phyloP scores from a whole-genome alignment of 2,113 vertebrate species.

The Pyxicephalus adspersus region DNA sequence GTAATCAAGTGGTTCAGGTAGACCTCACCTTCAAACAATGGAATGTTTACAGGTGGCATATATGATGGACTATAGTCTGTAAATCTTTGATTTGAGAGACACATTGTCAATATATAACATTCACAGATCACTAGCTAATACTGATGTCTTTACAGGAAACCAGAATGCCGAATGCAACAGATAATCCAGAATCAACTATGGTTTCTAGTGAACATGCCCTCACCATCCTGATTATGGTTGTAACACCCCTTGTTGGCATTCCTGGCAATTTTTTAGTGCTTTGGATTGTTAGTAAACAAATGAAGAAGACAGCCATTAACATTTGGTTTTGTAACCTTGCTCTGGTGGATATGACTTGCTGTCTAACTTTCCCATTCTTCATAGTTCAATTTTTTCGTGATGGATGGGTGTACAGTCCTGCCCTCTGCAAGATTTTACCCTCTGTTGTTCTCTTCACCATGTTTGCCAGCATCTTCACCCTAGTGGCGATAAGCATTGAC shows the following conservation, averaged over 20 bases:
- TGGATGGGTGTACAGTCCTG: constrained; percentile 74
- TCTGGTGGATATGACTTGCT: constrained; percentile 77
- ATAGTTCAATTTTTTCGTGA: constrained; percentile 64
- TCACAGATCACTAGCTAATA: too few species aligned
- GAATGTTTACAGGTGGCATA: too few species aligned
- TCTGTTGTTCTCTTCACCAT: constrained; percentile 76
- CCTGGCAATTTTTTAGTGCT: constrained; percentile 79
- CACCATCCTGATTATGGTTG: constrained; percentile 63
- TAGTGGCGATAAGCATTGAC: constrained; percentile 76
- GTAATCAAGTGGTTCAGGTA: too few species aligned
- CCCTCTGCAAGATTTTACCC: constrained; percentile 78
- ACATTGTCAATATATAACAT: too few species aligned
- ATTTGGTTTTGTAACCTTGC: constrained; percentile 82
- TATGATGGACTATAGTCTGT: too few species aligned
- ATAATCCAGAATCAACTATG: background rate
- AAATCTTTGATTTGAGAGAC: too few species aligned
- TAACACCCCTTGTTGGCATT: constrained; percentile 73
- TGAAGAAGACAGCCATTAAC: constrained; percentile 75
- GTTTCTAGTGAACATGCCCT: constrained; percentile 31
- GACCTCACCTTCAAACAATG: too few species aligned
- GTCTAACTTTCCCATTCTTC: constrained; percentile 75
- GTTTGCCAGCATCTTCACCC: constrained; percentile 80
- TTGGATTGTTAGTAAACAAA: constrained; percentile 77
- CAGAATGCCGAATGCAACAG: constrained; percentile 6
- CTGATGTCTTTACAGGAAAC: background rate